Conservation (phyloP, 2,888 invertebrate genomes). For the Lasioglossum marginatum region DNA sequence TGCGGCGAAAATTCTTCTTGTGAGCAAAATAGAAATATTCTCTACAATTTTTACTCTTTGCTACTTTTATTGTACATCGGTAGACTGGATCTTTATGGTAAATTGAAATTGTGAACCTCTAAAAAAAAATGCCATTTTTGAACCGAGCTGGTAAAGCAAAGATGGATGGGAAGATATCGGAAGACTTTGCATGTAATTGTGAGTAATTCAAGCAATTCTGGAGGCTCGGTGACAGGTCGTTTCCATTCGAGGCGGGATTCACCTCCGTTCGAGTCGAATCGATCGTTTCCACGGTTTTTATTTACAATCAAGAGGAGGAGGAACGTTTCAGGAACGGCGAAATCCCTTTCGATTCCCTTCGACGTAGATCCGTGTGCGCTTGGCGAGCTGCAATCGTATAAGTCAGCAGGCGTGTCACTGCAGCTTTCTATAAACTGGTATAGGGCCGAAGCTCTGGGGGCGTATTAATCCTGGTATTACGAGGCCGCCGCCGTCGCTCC, state of each 20-base stretch:
- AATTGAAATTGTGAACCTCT: too few species aligned
- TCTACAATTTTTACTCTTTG: not conserved
- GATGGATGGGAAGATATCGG: not conserved
- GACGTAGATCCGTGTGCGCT: constrained; percentile 20
- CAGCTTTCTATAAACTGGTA: constrained; percentile 77
- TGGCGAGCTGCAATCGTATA: constrained; percentile 40
- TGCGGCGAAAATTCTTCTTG: not conserved
- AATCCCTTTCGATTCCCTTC: constrained; percentile 49
- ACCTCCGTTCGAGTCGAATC: not conserved
- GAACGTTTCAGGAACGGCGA: constrained; percentile 3
- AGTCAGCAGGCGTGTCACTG: constrained; percentile 58
- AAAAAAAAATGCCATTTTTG: not conserved
- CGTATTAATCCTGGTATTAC: constrained; percentile 79
- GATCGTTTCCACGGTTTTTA: constrained; percentile 17
- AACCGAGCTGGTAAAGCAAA: not conserved
- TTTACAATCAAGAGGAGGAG: constrained; percentile 1
- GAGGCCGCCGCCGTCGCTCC: constrained; percentile 52
- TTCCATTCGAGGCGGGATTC: not conserved
- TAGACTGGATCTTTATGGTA: too few species aligned
- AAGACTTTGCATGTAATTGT: not conserved
- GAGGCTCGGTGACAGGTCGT: not conserved
- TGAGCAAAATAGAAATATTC: not conserved
- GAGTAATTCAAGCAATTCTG: not conserved
- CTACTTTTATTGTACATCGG: not conserved
- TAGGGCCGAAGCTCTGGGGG: constrained; percentile 72